These are phyloP conservation scores for Monopterus albus DNA, from an alignment of 2,113 vertebrate genomes.

Conservation along the genomic window DNA sequence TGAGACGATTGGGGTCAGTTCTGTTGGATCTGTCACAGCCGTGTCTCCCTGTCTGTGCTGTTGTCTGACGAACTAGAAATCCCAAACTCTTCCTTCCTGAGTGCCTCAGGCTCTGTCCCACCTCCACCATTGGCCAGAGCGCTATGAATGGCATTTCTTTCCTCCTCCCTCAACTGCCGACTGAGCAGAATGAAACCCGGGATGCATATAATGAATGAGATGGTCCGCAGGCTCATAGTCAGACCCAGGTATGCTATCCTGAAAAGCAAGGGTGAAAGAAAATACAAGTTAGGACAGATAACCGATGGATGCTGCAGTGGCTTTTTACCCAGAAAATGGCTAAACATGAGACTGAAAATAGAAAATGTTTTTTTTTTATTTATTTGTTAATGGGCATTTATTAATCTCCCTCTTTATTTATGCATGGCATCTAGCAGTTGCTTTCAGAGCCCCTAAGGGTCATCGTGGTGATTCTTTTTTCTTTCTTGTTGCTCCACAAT, in stretches of 20 bases:
- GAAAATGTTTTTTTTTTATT: no score
- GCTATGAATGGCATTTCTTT: constrained; percentile 53
- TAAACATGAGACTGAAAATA: no score
- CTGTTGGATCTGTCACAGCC: constrained; percentile 78
- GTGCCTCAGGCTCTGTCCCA: constrained; percentile 73
- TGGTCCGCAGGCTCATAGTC: constrained; percentile 84
- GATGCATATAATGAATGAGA: constrained; percentile 86
- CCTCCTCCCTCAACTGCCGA: constrained; percentile 78
- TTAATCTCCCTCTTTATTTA: no score
- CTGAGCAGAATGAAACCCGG: constrained; percentile 85
- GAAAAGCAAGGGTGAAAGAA: constrained; percentile 16
- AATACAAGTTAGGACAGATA: no score
- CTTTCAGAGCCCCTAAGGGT: no score
- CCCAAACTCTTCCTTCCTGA: constrained; percentile 82
- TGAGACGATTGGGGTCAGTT: neutral
- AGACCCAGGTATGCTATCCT: constrained; percentile 91
- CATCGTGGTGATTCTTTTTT: no score
- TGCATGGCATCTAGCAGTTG: no score
- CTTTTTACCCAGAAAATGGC: no score
- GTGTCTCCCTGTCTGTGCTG: constrained; percentile 86
- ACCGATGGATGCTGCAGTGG: no score
- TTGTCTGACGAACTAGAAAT: constrained; percentile 75
- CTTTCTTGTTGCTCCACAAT: no score
- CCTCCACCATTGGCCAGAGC: constrained; percentile 74
- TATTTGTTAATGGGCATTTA: no score